A percentile compares a stretch with the other conserved stretches of the same genome.
phyloP scores from a whole-genome alignment of 2,888 invertebrate species.

The Sepiola atlantica region DNA sequence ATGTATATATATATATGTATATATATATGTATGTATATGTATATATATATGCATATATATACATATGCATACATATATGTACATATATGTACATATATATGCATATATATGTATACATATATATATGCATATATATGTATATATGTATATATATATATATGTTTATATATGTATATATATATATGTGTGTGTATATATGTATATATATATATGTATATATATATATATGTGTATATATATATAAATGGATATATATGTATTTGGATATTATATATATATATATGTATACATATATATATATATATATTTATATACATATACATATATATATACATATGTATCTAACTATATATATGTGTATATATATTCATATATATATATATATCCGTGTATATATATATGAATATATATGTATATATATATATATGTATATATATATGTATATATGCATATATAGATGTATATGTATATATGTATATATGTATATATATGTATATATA shows the following conservation, averaged over 20 bases:
- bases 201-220: rapidly evolving
- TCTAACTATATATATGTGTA: too few relatives aligned
- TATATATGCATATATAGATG: too few relatives aligned
- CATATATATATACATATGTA: background rate
- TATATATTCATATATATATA: background rate
- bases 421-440: too few relatives aligned
- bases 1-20: background rate
- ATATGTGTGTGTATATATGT: background rate
- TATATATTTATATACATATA: background rate
- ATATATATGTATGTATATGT: background rate
- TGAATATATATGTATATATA: too few relatives aligned
- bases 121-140: background rate
- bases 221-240: background rate
- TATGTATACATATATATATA: background rate
- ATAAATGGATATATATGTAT: background rate
- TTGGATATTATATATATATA: background rate
- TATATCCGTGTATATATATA: too few relatives aligned
- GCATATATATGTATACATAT: background rate
- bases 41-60: background rate
- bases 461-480: too few relatives aligned
- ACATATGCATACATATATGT: background rate
- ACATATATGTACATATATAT: background rate
- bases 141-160: background rate
- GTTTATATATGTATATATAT: background rate
- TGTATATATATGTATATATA: too few relatives aligned